These are phyloP conservation scores for Epinotia ramella DNA, from an alignment of 2,888 invertebrate genomes.

Conservation along the genomic window DNA sequence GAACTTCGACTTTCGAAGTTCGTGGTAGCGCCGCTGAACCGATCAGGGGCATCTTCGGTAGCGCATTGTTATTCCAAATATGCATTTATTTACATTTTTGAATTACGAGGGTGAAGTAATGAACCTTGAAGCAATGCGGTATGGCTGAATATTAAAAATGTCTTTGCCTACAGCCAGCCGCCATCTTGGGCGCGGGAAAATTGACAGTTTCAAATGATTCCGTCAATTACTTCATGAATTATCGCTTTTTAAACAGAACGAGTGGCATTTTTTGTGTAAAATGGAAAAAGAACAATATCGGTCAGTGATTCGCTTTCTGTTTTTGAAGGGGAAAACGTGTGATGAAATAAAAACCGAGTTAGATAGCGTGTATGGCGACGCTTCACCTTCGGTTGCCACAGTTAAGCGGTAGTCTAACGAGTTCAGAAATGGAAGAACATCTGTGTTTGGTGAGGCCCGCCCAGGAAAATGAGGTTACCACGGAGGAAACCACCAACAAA, in stretches of 20 bases:
- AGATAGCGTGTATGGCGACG: neutral
- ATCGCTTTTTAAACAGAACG: neutral
- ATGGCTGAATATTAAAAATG: no score
- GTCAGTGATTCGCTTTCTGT: constrained; percentile 1
- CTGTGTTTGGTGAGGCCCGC: no score
- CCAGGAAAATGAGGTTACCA: neutral
- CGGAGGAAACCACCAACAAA: no score
- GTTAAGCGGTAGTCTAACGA: neutral
- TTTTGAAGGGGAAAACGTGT: constrained; percentile 7
- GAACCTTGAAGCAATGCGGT: no score
- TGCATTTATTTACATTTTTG: no score
- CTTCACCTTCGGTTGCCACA: neutral
- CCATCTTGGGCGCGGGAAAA: no score
- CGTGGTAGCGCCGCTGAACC: no score
- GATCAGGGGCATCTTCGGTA: no score
- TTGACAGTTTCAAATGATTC: neutral
- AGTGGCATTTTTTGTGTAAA: constrained; percentile 1
- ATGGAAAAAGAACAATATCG: constrained; percentile 2
- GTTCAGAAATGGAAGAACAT: neutral
- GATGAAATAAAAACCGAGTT: neutral
- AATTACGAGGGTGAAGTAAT: no score
- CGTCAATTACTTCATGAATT: neutral
- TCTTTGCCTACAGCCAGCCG: no score
- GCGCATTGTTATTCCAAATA: no score
- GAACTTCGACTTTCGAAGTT: no score